Evolutionary conservation across 2,113 vertebrate genomes (phyloP), one percentile per base, ranked within the genome.

Genomic region (Datnioides undecimradiatus): DNA sequence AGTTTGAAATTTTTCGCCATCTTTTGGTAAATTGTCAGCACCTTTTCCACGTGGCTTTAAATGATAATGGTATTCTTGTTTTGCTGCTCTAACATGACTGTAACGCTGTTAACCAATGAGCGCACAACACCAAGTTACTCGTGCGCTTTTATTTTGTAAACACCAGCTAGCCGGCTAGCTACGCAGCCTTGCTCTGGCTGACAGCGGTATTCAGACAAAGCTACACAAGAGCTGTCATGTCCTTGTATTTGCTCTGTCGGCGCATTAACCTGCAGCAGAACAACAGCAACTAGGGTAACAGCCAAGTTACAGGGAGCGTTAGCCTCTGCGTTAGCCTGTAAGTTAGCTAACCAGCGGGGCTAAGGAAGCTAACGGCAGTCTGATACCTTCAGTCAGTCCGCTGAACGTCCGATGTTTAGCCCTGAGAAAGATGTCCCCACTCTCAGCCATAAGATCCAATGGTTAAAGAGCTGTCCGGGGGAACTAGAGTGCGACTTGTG

Each of bases 341-440:
- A 69, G 71, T 51, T 38, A 1, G n/a, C 58, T 83, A 84, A 54
- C 45, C 25, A n/a, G 33, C n/a, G 36, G 4, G 41, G 72, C 69
- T 83, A 80, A 63, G n/a, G 16, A 14, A 25, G 86, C 83, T 79
- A 75, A 73, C 45, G 19, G 46, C 52, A n/a, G n/a, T n/a, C n/a
- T n/a, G n/a, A n/a, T 95, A 95, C 94, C 95, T 95, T 95, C 92
- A 9, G 88, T 93, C 54, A 95, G 85, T 78, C 93, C 95, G 48
- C 70, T 72, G 85, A 91, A 95, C 1, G 81, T 90, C 79, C 94
- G 91, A 0, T 91, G 80, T 77, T 83, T 88, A 2, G 95, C 94
- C 76, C 90, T 85, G 43, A 95, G 89, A 66, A 95, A 95, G 4
- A 93, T 76, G 8, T 93, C 84, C 64, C 85, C 81, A 3, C 75